A percentile compares a stretch with the other conserved stretches of the same genome.
phyloP scores from a whole-genome alignment of 2,113 vertebrate genomes.

The Nerophis ophidion region DNA sequence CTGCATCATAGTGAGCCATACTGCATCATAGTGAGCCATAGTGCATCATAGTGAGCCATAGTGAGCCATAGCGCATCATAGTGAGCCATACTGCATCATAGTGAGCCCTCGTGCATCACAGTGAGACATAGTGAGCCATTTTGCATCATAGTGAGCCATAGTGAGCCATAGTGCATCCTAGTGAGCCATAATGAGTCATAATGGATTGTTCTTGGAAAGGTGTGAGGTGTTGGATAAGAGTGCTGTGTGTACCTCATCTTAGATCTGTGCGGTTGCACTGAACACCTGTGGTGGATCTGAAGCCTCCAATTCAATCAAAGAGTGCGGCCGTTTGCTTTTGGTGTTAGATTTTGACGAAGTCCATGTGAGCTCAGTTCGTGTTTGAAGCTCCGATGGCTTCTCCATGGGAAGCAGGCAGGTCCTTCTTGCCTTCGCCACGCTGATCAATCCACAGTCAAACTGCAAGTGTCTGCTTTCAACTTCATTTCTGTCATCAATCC shows the following conservation, averaged over 20 bases:
- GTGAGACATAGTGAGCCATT: too few relatives aligned
- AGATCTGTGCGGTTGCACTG: conserved; percentile 43
- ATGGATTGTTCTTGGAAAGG: conserved; percentile 39
- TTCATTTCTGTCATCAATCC: background rate
- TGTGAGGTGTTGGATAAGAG: conserved; percentile 41
- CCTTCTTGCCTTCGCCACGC: background rate
- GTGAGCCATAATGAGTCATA: conserved; percentile 27
- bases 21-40: too few relatives aligned
- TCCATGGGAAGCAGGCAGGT: background rate
- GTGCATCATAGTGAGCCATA: too few relatives aligned
- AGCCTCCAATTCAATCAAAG: conserved; percentile 54
- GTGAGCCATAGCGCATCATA: too few relatives aligned
- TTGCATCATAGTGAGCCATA: too few relatives aligned
- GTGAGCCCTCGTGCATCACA: too few relatives aligned
- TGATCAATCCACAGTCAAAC: background rate
- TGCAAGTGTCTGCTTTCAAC: background rate
- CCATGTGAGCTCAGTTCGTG: conserved; percentile 22
- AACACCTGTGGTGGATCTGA: conserved; percentile 55
- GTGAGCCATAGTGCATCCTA: too few relatives aligned
- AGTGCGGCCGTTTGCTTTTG: conserved; percentile 25
- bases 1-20: too few relatives aligned
- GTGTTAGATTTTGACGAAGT: conserved; percentile 30
- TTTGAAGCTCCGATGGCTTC: conserved; percentile 21
- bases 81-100: too few relatives aligned
- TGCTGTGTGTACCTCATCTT: conserved; percentile 60